Percentiles rank a stretch among this genome's conserved stretches.
Evolutionary conservation across 1,140 invertebrate species (phyloP).

Genomic region (Zaprionus gabonicus): DNA sequence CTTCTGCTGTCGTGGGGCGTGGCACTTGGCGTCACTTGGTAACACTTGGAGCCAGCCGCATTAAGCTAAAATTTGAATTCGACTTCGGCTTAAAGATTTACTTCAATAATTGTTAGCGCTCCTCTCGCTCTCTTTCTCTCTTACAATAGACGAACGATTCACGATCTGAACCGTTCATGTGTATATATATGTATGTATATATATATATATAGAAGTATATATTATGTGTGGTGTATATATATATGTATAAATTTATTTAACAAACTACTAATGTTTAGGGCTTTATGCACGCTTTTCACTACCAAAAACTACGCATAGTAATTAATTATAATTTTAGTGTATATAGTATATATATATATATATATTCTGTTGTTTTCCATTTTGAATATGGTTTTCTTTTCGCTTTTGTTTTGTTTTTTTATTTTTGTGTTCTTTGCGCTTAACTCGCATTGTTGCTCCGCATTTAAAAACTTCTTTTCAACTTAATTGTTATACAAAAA

Average conservation of each 20-base stretch:
- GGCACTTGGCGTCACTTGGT: conserved; percentile 47
- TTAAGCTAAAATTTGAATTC: conserved; percentile 44
- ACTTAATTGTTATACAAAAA: conserved; percentile 73
- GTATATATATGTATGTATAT: conserved; percentile 47
- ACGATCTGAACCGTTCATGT: conserved; percentile 21
- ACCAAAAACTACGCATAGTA: conserved; percentile 77
- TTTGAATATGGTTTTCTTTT: conserved; percentile 11
- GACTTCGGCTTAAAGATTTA: conserved; percentile 52
- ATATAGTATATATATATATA: conserved; percentile 48
- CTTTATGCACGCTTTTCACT: conserved; percentile 66
- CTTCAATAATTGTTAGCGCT: conserved; percentile 72
- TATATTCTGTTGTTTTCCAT: conserved; percentile 60
- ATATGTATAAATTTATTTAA: conserved; percentile 79
- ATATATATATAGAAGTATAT: conserved; percentile 44
- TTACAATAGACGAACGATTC: conserved; percentile 46
- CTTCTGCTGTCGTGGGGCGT: conserved; percentile 25
- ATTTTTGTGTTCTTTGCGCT: conserved; percentile 44
- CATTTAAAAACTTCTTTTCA: conserved; percentile 73
- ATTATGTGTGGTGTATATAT: conserved; percentile 35
- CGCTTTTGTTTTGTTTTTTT: conserved; percentile 38
- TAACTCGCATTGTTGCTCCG: conserved; percentile 64
- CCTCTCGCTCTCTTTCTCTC: conserved; percentile 37
- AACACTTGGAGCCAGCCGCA: conserved; percentile 34
- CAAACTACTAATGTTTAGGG: conserved; percentile 77
- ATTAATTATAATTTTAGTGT: conserved; percentile 47